Evolutionary conservation across 2,888 invertebrate genomes (phyloP).

Genomic region (Julus scandinavius): DNA sequence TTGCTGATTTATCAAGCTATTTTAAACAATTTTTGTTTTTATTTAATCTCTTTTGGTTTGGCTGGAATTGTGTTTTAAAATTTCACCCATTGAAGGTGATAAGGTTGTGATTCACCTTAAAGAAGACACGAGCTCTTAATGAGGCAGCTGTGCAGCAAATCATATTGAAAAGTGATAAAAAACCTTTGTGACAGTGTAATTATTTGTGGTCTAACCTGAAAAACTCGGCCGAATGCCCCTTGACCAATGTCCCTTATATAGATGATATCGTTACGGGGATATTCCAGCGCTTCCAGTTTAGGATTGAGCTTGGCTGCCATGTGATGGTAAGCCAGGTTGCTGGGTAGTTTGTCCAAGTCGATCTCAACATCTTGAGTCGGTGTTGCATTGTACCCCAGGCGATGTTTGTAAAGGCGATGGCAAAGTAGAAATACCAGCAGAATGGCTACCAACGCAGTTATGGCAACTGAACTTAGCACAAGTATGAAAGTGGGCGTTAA

Average conservation of each 20-base stretch:
- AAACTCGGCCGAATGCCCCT: slow-evolving; percentile 95
- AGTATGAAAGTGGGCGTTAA: slow-evolving; percentile 84
- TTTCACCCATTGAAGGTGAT: no score
- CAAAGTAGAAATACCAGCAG: slow-evolving; percentile 79
- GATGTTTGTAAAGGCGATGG: slow-evolving; percentile 77
- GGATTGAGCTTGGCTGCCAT: slow-evolving; percentile 88
- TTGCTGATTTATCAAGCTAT: no score
- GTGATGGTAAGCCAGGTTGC: slow-evolving; percentile 87
- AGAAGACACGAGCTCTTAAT: no score
- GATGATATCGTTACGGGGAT: slow-evolving; percentile 94
- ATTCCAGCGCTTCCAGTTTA: slow-evolving; percentile 91
- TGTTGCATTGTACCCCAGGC: slow-evolving; percentile 75
- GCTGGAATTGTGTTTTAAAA: no score
- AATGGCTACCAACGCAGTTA: slow-evolving; percentile 76
- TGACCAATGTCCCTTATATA: slow-evolving; percentile 94
- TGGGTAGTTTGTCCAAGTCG: slow-evolving; percentile 87
- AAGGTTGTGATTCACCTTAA: no score
- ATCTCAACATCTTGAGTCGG: slow-evolving; percentile 80
- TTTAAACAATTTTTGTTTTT: no score
- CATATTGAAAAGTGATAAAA: no score
- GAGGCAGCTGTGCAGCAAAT: no score
- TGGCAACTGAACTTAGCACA: slow-evolving; percentile 77
- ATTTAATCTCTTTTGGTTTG: no score
- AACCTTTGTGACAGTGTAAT: neutral
- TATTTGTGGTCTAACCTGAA: slow-evolving; percentile 67